Evolutionary conservation across 2,797 vertebrate genomes (phyloP).

Genomic region (Hafferia zeledoni): DNA sequence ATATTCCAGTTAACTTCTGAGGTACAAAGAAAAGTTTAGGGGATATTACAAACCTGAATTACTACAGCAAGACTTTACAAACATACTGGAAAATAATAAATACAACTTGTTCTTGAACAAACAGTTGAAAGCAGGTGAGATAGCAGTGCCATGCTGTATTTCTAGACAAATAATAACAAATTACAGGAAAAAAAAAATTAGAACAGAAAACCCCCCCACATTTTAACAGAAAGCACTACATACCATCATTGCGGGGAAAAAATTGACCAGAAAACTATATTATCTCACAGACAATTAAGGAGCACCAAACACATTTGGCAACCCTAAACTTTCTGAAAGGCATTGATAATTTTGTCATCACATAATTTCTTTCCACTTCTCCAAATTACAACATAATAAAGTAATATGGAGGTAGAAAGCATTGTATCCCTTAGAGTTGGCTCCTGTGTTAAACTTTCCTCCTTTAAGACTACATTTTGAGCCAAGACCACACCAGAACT

Average conservation of each 20-base stretch:
- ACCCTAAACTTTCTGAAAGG: background rate
- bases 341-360: background rate
- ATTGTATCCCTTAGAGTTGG: background rate
- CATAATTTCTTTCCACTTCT: background rate
- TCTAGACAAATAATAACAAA: background rate
- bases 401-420: accelerated
- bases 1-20: background rate
- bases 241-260: background rate
- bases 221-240: background rate
- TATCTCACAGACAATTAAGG: background rate
- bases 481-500: background rate
- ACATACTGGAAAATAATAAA: background rate
- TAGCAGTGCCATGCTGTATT: background rate
- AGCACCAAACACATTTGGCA: background rate
- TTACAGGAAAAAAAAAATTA: background rate
- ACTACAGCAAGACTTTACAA: background rate
- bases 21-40: background rate
- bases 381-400: background rate
- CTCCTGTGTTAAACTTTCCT: background rate
- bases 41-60: background rate
- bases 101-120: background rate
- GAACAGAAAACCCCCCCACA: background rate
- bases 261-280: background rate
- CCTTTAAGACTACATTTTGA: background rate
- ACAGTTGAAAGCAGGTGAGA: background rate